Conservation (phyloP, 2,888 invertebrate species). For the Odontothrips loti region DNA sequence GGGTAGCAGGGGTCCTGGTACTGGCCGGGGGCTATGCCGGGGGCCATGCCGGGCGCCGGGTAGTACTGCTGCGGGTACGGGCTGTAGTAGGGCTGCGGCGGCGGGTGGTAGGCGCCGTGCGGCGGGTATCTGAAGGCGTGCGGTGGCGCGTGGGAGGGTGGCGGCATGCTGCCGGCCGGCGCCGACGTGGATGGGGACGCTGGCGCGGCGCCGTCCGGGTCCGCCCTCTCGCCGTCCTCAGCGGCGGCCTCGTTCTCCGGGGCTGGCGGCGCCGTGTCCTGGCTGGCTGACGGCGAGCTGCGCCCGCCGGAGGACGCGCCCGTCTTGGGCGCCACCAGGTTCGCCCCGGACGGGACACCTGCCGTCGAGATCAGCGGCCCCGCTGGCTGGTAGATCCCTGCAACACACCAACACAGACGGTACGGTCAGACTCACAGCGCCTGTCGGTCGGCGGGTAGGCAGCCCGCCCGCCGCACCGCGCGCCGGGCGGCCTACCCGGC, state of each 20-base stretch:
- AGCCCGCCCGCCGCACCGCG: neutral
- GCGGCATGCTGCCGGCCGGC: neutral
- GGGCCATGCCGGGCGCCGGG: neutral
- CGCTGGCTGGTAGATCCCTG: neutral
- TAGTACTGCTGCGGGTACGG: slow-evolving; percentile 13
- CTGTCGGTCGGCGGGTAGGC: neutral
- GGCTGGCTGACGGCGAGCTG: neutral
- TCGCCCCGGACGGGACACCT: neutral
- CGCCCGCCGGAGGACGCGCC: neutral
- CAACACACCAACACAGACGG: neutral
- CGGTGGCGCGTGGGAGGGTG: neutral
- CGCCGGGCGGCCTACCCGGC: neutral
- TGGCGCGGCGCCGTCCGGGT: too few relatives aligned
- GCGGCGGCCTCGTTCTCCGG: neutral
- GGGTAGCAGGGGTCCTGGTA: slow-evolving; percentile 25
- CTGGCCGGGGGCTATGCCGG: neutral
- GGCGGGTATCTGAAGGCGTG: neutral
- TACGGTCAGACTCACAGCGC: neutral
- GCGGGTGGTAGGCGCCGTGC: neutral
- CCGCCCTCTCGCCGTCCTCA: neutral
- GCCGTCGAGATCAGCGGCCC: neutral
- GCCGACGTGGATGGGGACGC: neutral
- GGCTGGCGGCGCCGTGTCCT: neutral
- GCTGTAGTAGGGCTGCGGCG: neutral
- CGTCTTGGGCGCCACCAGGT: neutral